These are phyloP conservation scores for Archips crataeganus DNA, from an alignment of 2,888 invertebrate species.

Conservation along the genomic window DNA sequence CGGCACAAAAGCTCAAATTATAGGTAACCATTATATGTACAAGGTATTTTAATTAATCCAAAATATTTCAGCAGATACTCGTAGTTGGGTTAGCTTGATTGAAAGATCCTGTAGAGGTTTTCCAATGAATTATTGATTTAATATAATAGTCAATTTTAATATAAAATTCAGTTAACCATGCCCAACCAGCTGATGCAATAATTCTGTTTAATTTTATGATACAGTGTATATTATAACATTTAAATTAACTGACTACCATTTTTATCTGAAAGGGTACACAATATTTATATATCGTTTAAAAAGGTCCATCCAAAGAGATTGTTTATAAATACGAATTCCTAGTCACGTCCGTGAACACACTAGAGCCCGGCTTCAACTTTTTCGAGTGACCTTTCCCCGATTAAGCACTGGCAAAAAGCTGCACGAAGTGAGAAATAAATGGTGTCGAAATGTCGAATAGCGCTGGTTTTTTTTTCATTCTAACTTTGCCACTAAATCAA, in stretches of 20 bases:
- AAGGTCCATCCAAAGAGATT: conserved; percentile 51
- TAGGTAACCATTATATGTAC: too few relatives aligned
- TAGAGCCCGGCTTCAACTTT: conserved; percentile 66
- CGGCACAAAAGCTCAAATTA: too few relatives aligned
- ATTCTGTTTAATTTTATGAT: too few relatives aligned
- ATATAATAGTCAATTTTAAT: too few relatives aligned
- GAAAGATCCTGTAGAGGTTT: too few relatives aligned
- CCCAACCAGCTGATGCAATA: background rate
- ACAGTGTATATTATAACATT: background rate
- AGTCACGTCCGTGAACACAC: conserved; percentile 65
- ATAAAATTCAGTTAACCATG: too few relatives aligned
- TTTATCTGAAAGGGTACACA: conserved; percentile 9
- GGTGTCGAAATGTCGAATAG: conserved; percentile 63
- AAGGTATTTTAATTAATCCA: too few relatives aligned
- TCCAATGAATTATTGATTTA: too few relatives aligned
- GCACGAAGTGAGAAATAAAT: conserved; percentile 66
- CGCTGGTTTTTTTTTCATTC: conserved; percentile 68
- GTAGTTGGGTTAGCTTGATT: background rate
- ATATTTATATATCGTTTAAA: conserved; percentile 42
- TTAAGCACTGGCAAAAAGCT: conserved; percentile 57
- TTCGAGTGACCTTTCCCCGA: conserved; percentile 60
- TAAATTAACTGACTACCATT: background rate
- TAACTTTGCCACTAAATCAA: conserved; percentile 71
- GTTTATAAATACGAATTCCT: conserved; percentile 53
- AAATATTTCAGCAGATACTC: too few relatives aligned